phyloP scores from a whole-genome alignment of 1,140 invertebrate species.

The Cryptotermes secundus region DNA sequence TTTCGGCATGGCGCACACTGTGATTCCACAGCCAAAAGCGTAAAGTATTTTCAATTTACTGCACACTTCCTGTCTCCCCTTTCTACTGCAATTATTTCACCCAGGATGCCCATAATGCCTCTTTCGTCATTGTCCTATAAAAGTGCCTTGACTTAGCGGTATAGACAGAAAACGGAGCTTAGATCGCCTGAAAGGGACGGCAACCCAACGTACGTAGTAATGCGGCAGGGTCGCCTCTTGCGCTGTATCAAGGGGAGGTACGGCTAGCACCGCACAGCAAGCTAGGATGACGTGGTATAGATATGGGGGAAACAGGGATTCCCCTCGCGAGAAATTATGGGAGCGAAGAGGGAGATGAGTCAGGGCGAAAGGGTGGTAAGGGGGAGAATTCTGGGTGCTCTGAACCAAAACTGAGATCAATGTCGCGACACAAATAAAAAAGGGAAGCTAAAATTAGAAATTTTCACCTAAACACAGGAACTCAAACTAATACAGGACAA shows the following conservation, averaged over 20 bases:
- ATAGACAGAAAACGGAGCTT: background rate
- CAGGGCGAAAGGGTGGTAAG: conserved; percentile 12
- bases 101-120: background rate
- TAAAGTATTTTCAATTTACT: background rate
- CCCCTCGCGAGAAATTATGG: conserved; percentile 7
- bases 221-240: background rate
- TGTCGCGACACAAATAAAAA: background rate
- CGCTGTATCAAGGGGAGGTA: background rate
- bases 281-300: background rate
- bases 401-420: conserved; percentile 5
- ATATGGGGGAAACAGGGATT: background rate
- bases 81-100: background rate
- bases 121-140: background rate
- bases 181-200: background rate
- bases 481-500: too few species aligned
- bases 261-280: background rate
- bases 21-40: background rate
- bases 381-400: background rate
- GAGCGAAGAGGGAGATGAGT: background rate
- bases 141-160: background rate
- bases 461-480: too few species aligned
- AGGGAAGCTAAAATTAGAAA: background rate
- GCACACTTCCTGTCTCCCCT: background rate
- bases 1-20: background rate
- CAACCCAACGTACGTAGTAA: background rate